Evolutionary conservation across 1,140 invertebrate genomes (phyloP).

Genomic region (Teleogryllus occipitalis): DNA sequence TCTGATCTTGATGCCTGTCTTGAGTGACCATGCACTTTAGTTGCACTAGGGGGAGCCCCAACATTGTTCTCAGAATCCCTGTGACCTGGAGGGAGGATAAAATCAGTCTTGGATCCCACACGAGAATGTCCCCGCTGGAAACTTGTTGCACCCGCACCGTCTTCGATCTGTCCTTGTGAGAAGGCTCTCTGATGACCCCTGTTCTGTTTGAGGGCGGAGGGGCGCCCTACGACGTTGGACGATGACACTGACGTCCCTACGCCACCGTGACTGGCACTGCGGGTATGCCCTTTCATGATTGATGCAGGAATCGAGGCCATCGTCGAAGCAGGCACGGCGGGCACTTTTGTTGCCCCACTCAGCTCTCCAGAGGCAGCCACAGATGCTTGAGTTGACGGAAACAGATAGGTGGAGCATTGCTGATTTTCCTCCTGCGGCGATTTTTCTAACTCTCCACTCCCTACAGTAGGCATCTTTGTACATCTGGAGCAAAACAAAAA

Average conservation of each 20-base stretch:
- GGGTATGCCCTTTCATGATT: constrained; percentile 46
- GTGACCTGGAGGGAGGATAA: constrained; percentile 73
- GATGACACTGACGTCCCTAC: constrained; percentile 41
- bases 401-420: constrained; percentile 19
- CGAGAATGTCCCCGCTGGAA: constrained; percentile 58
- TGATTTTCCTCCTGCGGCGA: constrained; percentile 12
- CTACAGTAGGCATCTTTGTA: constrained; percentile 14
- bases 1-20: constrained; percentile 62
- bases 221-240: constrained; percentile 36
- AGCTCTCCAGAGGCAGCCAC: not conserved
- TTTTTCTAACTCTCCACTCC: constrained; percentile 17
- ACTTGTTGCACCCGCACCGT: constrained; percentile 37
- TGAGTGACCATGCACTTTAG: constrained; percentile 38
- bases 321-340: not conserved
- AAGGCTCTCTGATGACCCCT: constrained; percentile 73
- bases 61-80: constrained; percentile 32
- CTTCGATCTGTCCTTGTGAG: constrained; percentile 74
- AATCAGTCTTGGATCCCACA: constrained; percentile 76
- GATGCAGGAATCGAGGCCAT: not conserved
- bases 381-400: not conserved
- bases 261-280: constrained; percentile 73
- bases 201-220: constrained; percentile 57
- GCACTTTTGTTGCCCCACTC: not conserved
- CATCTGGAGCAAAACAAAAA: not conserved
- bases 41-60: constrained; percentile 38